phyloP scores from a whole-genome alignment of 35 echinoderm and acorn worm species.

The Eucidaris tribuloides region DNA sequence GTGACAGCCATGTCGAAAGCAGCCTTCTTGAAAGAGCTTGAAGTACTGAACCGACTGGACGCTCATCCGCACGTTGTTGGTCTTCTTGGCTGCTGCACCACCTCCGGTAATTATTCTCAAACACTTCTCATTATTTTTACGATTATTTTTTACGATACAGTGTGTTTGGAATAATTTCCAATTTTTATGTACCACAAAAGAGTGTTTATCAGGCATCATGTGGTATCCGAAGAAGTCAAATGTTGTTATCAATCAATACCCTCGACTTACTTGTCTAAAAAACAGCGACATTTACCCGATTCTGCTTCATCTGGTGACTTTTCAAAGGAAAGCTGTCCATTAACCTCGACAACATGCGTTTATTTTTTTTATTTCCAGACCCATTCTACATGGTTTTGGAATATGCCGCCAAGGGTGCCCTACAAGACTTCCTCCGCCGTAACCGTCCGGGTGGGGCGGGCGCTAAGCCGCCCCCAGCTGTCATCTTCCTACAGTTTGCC shows the following conservation, averaged over 20 bases:
- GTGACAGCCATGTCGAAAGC: background rate
- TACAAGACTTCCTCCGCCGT: slow-evolving; percentile 62
- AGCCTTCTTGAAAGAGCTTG: slow-evolving; percentile 71
- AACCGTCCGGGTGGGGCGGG: slow-evolving; percentile 63
- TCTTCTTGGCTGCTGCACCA: slow-evolving; percentile 80
- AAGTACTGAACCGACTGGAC: slow-evolving; percentile 78
- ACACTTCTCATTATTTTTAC: background rate
- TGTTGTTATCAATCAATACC: background rate
- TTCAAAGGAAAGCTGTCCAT: too few species aligned
- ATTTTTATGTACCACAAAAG: background rate
- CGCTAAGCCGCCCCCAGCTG: slow-evolving; percentile 30
- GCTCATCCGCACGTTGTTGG: slow-evolving; percentile 72
- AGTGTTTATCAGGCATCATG: background rate
- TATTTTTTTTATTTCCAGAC: slow-evolving; percentile 44
- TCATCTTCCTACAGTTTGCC: slow-evolving; percentile 58
- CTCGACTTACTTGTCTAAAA: background rate
- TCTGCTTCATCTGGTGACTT: too few species aligned
- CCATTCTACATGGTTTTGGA: slow-evolving; percentile 85
- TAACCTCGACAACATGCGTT: too few species aligned
- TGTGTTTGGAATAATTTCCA: background rate
- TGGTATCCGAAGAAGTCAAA: background rate
- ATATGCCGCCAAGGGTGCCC: slow-evolving; percentile 68
- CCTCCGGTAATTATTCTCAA: slow-evolving; percentile 33
- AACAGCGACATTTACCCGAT: background rate
- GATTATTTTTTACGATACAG: background rate